phyloP scores from a whole-genome alignment of 1,140 invertebrate genomes.

The Dreissena polymorpha region DNA sequence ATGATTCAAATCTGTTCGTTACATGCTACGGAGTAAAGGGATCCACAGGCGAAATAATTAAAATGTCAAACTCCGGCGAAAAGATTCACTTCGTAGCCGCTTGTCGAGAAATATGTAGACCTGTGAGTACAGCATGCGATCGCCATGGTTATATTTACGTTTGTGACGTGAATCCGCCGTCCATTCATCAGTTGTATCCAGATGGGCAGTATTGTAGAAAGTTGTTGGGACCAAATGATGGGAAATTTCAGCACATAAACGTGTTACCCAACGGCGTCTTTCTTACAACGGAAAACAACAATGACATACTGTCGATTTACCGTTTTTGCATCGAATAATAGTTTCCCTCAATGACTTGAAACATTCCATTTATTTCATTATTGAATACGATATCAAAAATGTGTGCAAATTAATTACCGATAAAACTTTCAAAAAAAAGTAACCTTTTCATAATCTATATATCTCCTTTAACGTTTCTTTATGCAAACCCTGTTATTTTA shows the following conservation, averaged over 20 bases:
- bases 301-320: no score
- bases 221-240: conserved; percentile 11
- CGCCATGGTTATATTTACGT: conserved; percentile 36
- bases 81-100: conserved; percentile 23
- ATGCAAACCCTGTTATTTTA: no score
- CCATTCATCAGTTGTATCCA: conserved; percentile 13
- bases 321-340: no score
- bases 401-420: no score
- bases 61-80: conserved; percentile 22
- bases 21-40: conserved; percentile 23
- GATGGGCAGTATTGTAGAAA: conserved; percentile 33
- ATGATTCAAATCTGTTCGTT: neutral
- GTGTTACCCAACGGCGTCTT: neutral
- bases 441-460: no score
- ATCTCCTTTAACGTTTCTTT: no score
- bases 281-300: no score
- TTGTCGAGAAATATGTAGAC: conserved; percentile 24
- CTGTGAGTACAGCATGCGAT: conserved; percentile 20
- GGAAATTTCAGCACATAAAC: conserved; percentile 49
- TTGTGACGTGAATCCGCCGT: conserved; percentile 34
- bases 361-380: no score
- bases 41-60: conserved; percentile 29
- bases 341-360: no score
- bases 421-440: no score
- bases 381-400: no score